Conservation (phyloP, 1,140 invertebrate species). For the Drosophila oshimai region DNA sequence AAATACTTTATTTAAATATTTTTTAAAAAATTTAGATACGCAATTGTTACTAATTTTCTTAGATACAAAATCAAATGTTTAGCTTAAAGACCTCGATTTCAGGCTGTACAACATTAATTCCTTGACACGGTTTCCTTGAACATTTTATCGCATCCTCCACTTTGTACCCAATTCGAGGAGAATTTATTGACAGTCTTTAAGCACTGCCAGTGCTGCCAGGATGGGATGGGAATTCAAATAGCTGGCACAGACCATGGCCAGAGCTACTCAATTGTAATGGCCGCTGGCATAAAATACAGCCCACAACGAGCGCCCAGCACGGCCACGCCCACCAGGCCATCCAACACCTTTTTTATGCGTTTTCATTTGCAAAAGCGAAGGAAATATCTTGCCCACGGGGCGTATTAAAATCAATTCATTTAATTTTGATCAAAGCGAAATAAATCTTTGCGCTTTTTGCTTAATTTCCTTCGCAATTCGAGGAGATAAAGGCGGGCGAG, state of each 20-base stretch:
- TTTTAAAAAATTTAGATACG: too few species aligned
- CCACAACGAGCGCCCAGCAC: constrained; percentile 28
- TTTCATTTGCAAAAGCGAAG: constrained; percentile 72
- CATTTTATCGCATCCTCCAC: constrained; percentile 42
- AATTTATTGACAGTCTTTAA: constrained; percentile 64
- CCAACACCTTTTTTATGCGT: constrained; percentile 70
- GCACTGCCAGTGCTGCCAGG: constrained; percentile 7
- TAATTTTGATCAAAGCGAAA: constrained; percentile 81
- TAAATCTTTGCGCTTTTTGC: constrained; percentile 81
- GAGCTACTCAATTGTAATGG: constrained; percentile 59
- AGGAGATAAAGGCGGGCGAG: background rate
- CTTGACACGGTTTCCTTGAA: constrained; percentile 30
- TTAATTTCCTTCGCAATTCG: constrained; percentile 70
- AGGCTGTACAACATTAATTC: constrained; percentile 24
- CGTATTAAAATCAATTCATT: constrained; percentile 82
- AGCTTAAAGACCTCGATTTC: constrained; percentile 10
- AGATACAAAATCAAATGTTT: background rate
- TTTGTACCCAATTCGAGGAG: constrained; percentile 52
- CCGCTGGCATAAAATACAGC: constrained; percentile 46
- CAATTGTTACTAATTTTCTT: background rate
- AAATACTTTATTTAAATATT: too few species aligned
- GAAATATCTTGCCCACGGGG: constrained; percentile 80
- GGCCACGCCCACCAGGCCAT: constrained; percentile 46
- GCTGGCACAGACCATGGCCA: constrained; percentile 24
- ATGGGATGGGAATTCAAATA: constrained; percentile 25